phyloP scores from a whole-genome alignment of 2,113 vertebrate genomes.

The Balaenoptera acutorostrata region DNA sequence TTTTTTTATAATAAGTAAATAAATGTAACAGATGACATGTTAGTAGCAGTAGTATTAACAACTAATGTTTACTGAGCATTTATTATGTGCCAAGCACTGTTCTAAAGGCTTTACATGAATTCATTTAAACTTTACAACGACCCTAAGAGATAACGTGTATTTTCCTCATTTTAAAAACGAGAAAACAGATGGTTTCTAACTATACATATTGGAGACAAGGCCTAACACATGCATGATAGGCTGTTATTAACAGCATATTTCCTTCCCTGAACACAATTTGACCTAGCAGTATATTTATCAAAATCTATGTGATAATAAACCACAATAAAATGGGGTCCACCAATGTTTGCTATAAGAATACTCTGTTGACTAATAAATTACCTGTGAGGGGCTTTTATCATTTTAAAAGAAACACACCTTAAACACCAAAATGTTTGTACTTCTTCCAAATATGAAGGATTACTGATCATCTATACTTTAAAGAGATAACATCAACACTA shows the following conservation, averaged over 20 bases:
- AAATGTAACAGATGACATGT: background rate
- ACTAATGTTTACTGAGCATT: background rate
- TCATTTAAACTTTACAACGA: background rate
- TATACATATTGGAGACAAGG: background rate
- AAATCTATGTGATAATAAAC: background rate
- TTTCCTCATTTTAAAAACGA: conserved; percentile 8
- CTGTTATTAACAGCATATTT: background rate
- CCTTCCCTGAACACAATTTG: background rate
- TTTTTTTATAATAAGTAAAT: background rate
- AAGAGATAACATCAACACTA: conserved; percentile 43
- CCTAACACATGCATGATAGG: background rate
- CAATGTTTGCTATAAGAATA: background rate
- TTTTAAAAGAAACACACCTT: conserved; percentile 8
- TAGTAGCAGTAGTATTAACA: background rate
- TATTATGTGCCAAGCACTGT: background rate
- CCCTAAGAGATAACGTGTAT: background rate
- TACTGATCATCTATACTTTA: conserved; percentile 4
- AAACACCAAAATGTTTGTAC: conserved; percentile 9
- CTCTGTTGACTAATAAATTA: background rate
- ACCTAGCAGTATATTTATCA: background rate
- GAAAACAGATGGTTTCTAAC: background rate
- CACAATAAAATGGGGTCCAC: background rate
- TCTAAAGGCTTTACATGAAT: background rate
- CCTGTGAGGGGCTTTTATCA: background rate
- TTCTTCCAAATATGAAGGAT: conserved; percentile 35